A percentile compares a stretch with the other conserved stretches of the same genome.
phyloP scores from a whole-genome alignment of 2,888 invertebrate genomes.

The Lasius platythorax region DNA sequence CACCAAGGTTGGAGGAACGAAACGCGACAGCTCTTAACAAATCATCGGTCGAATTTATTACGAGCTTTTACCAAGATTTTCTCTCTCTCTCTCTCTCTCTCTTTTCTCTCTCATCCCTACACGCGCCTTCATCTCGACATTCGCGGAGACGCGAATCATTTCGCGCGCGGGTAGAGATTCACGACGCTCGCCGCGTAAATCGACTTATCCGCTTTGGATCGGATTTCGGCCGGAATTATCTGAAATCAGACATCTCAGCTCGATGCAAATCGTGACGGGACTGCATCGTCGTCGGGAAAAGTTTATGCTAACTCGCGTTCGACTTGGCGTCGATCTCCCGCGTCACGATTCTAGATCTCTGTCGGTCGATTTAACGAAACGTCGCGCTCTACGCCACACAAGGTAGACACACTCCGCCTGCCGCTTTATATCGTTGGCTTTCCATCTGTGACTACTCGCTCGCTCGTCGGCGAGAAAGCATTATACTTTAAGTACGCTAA shows the following conservation, averaged over 20 bases:
- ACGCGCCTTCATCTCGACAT: not conserved
- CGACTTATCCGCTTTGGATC: conserved; percentile 31
- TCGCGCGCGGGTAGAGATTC: not conserved
- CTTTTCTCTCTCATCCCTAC: not conserved
- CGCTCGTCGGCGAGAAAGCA: conserved; percentile 52
- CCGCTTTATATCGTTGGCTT: conserved; percentile 44
- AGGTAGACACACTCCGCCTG: conserved; percentile 33
- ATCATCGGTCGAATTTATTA: not conserved
- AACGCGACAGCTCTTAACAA: not conserved
- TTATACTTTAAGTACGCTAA: conserved; percentile 57
- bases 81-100: not conserved
- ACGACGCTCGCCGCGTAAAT: conserved; percentile 9
- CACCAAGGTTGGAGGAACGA: conserved; percentile 18
- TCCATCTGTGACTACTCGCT: conserved; percentile 47
- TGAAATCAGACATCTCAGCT: conserved; percentile 45
- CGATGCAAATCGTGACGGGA: conserved; percentile 45
- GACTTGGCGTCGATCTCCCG: conserved; percentile 62
- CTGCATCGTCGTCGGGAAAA: conserved; percentile 33
- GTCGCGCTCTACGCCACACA: conserved; percentile 25
- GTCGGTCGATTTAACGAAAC: conserved; percentile 58
- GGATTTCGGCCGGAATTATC: conserved; percentile 30
- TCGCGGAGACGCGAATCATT: conserved; percentile 43
- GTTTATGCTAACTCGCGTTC: conserved; percentile 63
- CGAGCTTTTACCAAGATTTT: not conserved
- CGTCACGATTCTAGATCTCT: conserved; percentile 38